A percentile compares a stretch with the other conserved stretches of the same genome.
Evolutionary conservation across 1,140 invertebrate species (phyloP).

Genomic region (Berghia stephanieae): DNA sequence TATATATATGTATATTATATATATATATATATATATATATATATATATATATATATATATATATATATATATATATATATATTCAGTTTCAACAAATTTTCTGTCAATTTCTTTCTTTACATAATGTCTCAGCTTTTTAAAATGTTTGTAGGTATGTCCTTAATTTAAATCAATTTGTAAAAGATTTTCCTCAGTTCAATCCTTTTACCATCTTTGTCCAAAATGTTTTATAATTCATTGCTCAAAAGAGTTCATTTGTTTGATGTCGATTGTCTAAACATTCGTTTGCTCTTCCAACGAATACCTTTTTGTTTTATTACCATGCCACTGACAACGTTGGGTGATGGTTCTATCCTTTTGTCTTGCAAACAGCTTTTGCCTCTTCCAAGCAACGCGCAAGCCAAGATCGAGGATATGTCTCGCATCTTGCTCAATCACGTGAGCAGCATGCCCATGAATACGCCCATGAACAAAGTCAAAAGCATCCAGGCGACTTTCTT

Average conservation of each 20-base stretch:
- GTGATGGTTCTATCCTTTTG: not conserved
- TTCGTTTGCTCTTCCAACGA: no score
- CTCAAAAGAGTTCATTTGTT: not conserved
- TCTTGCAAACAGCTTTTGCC: conserved; percentile 59
- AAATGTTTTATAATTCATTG: no score
- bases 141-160: not conserved
- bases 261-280: no score
- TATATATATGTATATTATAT: no score
- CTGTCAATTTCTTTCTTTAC: conserved; percentile 9
- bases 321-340: no score
- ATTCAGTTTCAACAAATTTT: no score
- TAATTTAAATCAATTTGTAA: not conserved
- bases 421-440: conserved; percentile 64
- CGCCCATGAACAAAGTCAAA: conserved; percentile 64
- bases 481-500: conserved; percentile 41
- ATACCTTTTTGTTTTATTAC: no score
- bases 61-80: no score
- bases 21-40: no score
- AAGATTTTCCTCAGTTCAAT: not conserved
- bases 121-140: not conserved
- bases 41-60: no score
- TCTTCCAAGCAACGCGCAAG: conserved; percentile 64
- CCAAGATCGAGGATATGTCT: conserved; percentile 68
- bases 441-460: conserved; percentile 66
- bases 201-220: not conserved